These are phyloP conservation scores for Grammomys dolichurus DNA, from an alignment of 2,113 vertebrate species.

Conservation along the genomic window DNA sequence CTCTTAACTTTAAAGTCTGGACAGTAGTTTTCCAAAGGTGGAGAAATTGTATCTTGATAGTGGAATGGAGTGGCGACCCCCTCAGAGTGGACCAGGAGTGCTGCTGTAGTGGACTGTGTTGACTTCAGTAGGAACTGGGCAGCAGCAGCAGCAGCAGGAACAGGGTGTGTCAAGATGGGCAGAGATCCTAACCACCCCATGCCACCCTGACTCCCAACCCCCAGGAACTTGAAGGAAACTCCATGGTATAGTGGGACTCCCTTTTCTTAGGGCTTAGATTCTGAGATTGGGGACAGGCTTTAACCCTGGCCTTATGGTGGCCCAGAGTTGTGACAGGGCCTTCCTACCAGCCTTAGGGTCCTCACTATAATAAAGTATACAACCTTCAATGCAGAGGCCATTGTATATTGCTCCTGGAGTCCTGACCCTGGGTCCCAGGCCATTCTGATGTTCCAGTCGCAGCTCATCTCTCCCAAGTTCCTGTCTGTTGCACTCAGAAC, in stretches of 20 bases:
- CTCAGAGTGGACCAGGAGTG: background rate
- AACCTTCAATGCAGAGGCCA: background rate
- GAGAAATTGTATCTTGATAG: background rate
- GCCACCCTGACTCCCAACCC: background rate
- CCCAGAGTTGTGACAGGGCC: background rate
- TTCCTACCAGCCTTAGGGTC: background rate
- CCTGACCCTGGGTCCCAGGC: background rate
- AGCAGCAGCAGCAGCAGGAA: background rate
- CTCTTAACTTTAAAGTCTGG: no score
- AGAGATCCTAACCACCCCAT: background rate
- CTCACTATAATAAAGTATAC: background rate
- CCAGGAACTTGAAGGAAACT: background rate
- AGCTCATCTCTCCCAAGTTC: background rate
- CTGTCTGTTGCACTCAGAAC: background rate
- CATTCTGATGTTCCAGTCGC: no score
- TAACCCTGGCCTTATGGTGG: background rate
- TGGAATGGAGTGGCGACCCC: no score
- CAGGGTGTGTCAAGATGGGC: background rate
- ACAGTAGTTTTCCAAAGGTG: background rate
- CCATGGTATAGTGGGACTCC: background rate
- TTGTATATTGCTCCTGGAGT: background rate
- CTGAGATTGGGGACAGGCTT: background rate
- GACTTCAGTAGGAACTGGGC: background rate
- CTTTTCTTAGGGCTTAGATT: background rate
- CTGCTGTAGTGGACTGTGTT: background rate